A percentile compares a stretch with the other conserved stretches of the same genome.
phyloP scores from a whole-genome alignment of 2,888 invertebrate genomes.

The Aquatica leii region DNA sequence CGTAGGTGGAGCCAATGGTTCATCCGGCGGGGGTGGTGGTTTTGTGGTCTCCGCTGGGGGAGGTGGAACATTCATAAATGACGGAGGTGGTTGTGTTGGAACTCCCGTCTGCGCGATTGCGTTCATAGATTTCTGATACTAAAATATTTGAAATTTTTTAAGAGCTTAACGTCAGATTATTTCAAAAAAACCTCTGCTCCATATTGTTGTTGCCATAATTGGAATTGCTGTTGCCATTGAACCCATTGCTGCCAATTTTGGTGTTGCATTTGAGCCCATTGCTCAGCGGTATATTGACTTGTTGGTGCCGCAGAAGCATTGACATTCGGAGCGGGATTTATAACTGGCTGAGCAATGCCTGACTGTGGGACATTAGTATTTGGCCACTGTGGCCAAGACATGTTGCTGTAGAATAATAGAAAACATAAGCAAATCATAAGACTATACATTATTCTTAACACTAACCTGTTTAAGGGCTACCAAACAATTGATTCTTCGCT shows the following conservation, averaged over 20 bases:
- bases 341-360: slow-evolving; percentile 33
- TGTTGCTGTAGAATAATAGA: slow-evolving; percentile 34
- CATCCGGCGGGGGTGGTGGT: slow-evolving; percentile 58
- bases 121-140: slow-evolving; percentile 65
- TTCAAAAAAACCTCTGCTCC: slow-evolving; percentile 72
- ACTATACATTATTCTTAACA: too few species aligned
- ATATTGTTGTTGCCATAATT: slow-evolving; percentile 79
- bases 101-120: slow-evolving; percentile 47
- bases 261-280: slow-evolving; percentile 75
- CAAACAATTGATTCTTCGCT: slow-evolving; percentile 1
- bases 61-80: slow-evolving; percentile 57
- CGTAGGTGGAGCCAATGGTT: slow-evolving; percentile 47
- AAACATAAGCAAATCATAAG: not conserved
- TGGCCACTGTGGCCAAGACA: slow-evolving; percentile 59
- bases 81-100: slow-evolving; percentile 43
- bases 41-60: slow-evolving; percentile 61
- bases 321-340: slow-evolving; percentile 48
- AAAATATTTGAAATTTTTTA: slow-evolving; percentile 47
- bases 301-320: slow-evolving; percentile 31
- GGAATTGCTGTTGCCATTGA: slow-evolving; percentile 81
- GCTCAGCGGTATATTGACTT: slow-evolving; percentile 68
- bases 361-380: slow-evolving; percentile 34
- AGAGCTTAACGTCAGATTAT: too few species aligned
- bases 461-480: not conserved
- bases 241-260: slow-evolving; percentile 79